These are phyloP conservation scores for Sycophila sp. DNA, from an alignment of 1,140 invertebrate species.

Conservation along the genomic window DNA sequence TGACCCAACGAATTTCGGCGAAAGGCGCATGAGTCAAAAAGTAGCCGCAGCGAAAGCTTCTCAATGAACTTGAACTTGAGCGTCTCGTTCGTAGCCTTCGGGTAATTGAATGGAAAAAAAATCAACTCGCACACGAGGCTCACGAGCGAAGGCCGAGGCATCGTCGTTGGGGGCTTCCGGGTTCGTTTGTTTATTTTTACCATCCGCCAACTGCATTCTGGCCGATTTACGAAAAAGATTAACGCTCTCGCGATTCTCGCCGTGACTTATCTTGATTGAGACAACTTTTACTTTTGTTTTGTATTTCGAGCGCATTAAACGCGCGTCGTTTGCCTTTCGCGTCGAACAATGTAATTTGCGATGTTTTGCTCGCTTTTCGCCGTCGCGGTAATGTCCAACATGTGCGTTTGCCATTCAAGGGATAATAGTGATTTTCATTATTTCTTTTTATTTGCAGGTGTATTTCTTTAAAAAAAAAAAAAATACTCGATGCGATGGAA, in stretches of 20 bases:
- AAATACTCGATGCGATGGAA: too few relatives aligned
- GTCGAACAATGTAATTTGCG: not conserved
- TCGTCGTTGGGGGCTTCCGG: not conserved
- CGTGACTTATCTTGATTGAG: conserved; percentile 8
- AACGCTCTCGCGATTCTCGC: too few relatives aligned
- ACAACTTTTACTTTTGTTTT: not conserved
- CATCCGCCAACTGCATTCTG: not conserved
- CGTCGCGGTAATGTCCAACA: too few relatives aligned
- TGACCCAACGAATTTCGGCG: too few relatives aligned
- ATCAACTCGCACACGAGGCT: not conserved
- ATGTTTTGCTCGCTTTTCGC: too few relatives aligned
- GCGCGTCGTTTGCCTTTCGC: not conserved
- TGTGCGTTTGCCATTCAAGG: too few relatives aligned
- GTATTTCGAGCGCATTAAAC: not conserved
- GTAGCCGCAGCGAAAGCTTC: not conserved
- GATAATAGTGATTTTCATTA: too few relatives aligned
- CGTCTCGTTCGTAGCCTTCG: too few relatives aligned
- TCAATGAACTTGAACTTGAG: not conserved
- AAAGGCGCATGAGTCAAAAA: too few relatives aligned
- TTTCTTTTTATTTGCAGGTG: too few relatives aligned
- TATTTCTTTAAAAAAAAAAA: too few relatives aligned
- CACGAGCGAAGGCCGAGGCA: not conserved
- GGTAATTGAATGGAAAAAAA: too few relatives aligned
- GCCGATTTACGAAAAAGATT: conserved; percentile 8
- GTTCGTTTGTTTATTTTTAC: conserved; percentile 1